Base-by-base conservation (phyloP, 2,113 vertebrate genomes). In the Colossoma macropomum region DNA sequence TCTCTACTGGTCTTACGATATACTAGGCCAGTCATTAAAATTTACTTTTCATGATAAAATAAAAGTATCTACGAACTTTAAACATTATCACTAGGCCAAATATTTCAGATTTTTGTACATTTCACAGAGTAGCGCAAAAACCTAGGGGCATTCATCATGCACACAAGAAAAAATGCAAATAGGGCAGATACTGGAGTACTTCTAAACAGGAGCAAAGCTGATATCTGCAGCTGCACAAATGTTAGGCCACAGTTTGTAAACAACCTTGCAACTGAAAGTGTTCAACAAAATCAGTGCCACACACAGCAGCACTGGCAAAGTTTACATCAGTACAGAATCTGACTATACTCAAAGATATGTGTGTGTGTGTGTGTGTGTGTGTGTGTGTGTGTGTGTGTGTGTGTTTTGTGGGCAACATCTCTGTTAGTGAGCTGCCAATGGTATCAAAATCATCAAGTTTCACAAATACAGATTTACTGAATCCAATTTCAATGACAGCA, bases 81-180 rank as follows among this genome's bases (percentile, higher is more conserved):
- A 28, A 28, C 27, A 17, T 38, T 41, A 21, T 27, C 27, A 48
- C 19, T 30, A 81, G n/a, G 32, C 15, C 25, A 75, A 76, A 71
- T 77, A 62, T 32, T 79, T 68, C 12, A 56, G 45, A 73, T 77
- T n/a, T 72, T 73, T 65, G 27, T 65, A 63, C 25, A 77, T 59
- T 81, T 81, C 66, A 50, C 81, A 81, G n/a, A 30, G 59, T 45
- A 71, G 32, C 77, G 85, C 54, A 17, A 81, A 30, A 60, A 75
- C 16, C 34, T 78, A 12, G 77, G 81, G 73, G 82, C 82, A 81
- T 86, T 86, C 68, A 59, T 56, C 81, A 84, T 77, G 78, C 32
- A 86, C 79, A 84, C 78, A 71, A 48, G 66, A 86, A 84, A 86
- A 84, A 62, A 84, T 38, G 60, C 78, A 77, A 84, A 81, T 65